phyloP scores from a whole-genome alignment of 2,797 vertebrate genomes.

The Morelia viridis region DNA sequence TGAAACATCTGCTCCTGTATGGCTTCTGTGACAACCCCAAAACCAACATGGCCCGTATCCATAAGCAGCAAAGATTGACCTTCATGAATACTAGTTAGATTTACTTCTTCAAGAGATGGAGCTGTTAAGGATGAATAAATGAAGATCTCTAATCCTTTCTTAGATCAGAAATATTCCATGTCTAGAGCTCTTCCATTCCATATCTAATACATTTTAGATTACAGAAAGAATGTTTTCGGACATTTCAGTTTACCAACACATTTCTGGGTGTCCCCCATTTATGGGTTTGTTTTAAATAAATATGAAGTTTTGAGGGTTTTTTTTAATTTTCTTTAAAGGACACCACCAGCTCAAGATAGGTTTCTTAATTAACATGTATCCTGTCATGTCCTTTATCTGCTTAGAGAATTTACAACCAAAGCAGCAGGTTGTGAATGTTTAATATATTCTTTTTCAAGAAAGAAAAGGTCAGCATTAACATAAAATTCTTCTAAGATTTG shows the following conservation, averaged over 20 bases:
- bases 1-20: not conserved
- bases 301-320: not conserved
- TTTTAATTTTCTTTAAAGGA: not conserved
- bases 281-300: not conserved
- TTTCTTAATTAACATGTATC: conserved; percentile 66
- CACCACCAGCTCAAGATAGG: conserved; percentile 28
- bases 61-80: not conserved
- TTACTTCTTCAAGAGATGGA: not conserved
- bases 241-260: not conserved
- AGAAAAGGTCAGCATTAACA: conserved; percentile 78
- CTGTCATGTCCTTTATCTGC: conserved; percentile 67
- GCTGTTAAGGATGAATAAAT: not conserved
- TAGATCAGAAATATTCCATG: not conserved
- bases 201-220: not conserved
- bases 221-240: not conserved
- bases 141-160: not conserved
- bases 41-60: not conserved
- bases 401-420: conserved; percentile 71
- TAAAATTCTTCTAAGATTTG: conserved; percentile 73
- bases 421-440: conserved; percentile 75
- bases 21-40: not conserved
- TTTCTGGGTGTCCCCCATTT: not conserved
- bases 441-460: conserved; percentile 69
- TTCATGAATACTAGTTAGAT: not conserved
- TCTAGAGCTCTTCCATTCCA: not conserved